These are phyloP conservation scores for Elaphurus davidianus DNA, from an alignment of 2,113 vertebrate genomes.

Conservation along the genomic window DNA sequence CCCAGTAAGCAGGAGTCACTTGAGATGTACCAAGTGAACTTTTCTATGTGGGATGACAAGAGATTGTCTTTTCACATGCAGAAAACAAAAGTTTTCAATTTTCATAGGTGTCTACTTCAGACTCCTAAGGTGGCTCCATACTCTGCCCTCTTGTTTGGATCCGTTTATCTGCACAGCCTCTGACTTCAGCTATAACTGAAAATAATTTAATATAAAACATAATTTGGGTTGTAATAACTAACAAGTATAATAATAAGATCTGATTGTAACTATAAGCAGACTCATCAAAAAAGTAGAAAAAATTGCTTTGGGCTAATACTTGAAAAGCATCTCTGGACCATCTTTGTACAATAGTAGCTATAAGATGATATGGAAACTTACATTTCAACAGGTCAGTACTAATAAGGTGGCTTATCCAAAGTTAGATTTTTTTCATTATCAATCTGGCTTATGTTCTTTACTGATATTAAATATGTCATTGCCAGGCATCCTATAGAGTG, in stretches of 20 bases:
- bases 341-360: not conserved
- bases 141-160: not conserved
- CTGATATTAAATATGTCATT: not conserved
- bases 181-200: not conserved
- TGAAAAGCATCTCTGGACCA: not conserved
- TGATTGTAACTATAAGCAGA: not conserved
- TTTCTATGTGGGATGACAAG: not conserved
- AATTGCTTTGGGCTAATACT: not conserved
- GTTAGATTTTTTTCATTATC: not conserved
- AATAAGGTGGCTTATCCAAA: not conserved
- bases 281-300: not conserved
- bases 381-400: not conserved
- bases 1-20: not conserved
- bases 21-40: not conserved
- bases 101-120: not conserved
- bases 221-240: not conserved
- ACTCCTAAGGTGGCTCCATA: not conserved
- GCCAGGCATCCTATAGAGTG: not conserved
- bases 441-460: not conserved
- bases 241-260: not conserved
- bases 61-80: not conserved
- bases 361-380: not conserved
- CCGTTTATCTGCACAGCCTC: not conserved
- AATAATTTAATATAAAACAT: not conserved
- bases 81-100: not conserved